Evolutionary conservation across 2,888 invertebrate species (phyloP).

Genomic region (Cetonia aurata): DNA sequence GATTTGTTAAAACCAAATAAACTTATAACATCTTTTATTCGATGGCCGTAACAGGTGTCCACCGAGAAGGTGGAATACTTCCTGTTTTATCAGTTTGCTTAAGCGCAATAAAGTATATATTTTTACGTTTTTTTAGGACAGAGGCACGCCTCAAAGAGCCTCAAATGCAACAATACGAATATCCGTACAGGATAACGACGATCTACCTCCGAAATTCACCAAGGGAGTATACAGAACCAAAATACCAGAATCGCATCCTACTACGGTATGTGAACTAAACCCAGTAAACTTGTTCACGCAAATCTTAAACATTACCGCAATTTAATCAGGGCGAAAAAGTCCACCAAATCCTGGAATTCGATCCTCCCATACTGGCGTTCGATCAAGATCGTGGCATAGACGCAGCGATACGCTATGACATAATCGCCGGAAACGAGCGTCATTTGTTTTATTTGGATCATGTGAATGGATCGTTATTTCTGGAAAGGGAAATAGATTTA

Average conservation of each 20-base stretch:
- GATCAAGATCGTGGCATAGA: slow-evolving; percentile 85
- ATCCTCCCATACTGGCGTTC: slow-evolving; percentile 80
- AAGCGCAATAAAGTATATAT: background rate
- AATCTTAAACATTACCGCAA: background rate
- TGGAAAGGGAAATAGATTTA: slow-evolving; percentile 85
- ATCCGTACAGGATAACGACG: slow-evolving; percentile 82
- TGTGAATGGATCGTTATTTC: slow-evolving; percentile 80
- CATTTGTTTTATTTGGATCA: slow-evolving; percentile 81
- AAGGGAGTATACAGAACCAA: slow-evolving; percentile 83
- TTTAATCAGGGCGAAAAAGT: slow-evolving; percentile 75
- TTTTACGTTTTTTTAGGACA: slow-evolving; percentile 73
- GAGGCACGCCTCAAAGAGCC: slow-evolving; percentile 82
- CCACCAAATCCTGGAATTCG: slow-evolving; percentile 78
- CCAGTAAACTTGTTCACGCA: slow-evolving; percentile 41
- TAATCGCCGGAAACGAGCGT: slow-evolving; percentile 84
- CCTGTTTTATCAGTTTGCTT: background rate
- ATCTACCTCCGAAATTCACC: slow-evolving; percentile 85
- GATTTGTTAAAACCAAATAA: too few relatives aligned
- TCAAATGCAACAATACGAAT: slow-evolving; percentile 80
- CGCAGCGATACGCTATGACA: slow-evolving; percentile 81
- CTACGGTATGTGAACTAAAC: slow-evolving; percentile 72
- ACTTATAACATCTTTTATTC: too few relatives aligned
- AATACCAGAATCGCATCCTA: slow-evolving; percentile 85
- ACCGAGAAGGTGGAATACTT: background rate
- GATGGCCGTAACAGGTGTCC: too few relatives aligned